Conservation (phyloP, 2,888 invertebrate species). For the Heliconius ismenius region DNA sequence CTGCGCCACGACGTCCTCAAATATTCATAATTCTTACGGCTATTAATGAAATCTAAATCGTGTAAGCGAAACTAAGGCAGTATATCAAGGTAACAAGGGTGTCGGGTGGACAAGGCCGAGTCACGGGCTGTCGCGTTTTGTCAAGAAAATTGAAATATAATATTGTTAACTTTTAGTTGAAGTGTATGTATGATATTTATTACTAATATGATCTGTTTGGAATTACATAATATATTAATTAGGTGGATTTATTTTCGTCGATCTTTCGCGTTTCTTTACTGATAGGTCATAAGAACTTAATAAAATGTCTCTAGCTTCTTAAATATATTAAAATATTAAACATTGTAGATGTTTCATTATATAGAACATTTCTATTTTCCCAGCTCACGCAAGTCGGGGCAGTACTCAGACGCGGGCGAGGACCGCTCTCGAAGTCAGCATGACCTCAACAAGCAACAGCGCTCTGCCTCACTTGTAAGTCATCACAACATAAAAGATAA, state of each 20-base stretch:
- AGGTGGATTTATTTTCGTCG: too few species aligned
- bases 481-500: neutral
- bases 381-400: conserved; percentile 75
- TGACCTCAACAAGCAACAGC: conserved; percentile 72
- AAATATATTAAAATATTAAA: neutral
- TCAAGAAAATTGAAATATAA: neutral
- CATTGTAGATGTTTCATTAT: neutral
- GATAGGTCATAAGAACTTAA: too few species aligned
- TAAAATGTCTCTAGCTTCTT: too few species aligned
- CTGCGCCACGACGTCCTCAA: too few species aligned
- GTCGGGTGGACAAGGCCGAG: conserved; percentile 19
- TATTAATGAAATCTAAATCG: conserved; percentile 16
- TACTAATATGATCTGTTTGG: neutral
- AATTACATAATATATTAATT: too few species aligned
- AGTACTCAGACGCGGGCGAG: conserved; percentile 76
- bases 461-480: conserved; percentile 73
- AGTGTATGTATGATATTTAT: neutral
- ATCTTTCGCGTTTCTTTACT: too few species aligned
- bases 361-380: conserved; percentile 24
- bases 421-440: conserved; percentile 68
- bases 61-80: conserved; percentile 33
- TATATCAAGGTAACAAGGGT: conserved; percentile 35
- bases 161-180: neutral
- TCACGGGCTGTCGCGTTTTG: conserved; percentile 26
- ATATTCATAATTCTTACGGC: too few species aligned